A percentile compares a stretch with the other conserved stretches of the same genome.
These are phyloP conservation scores for Halcyon malimbica DNA, from an alignment of 2,113 vertebrate genomes.

Conservation along the genomic window DNA sequence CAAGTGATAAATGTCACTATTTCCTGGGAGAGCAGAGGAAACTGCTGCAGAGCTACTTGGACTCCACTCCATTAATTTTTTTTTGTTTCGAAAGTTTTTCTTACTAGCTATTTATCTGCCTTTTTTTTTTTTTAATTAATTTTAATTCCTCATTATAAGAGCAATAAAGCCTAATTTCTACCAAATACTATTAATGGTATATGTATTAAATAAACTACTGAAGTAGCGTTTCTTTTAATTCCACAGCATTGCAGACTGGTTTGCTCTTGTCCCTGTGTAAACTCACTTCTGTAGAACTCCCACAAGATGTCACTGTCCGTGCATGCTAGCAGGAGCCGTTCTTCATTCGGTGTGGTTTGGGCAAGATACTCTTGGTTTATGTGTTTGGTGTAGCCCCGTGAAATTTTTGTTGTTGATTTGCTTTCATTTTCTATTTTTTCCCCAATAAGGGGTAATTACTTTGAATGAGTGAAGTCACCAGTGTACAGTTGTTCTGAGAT, in stretches of 20 bases:
- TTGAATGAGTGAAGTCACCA: background rate
- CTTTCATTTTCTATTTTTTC: background rate
- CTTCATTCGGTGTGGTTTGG: background rate
- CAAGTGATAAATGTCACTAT: conserved; percentile 15
- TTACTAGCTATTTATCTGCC: conserved; percentile 18
- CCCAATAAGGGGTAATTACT: background rate
- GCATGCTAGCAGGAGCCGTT: background rate
- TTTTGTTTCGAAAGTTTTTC: background rate
- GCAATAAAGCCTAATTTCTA: conserved; percentile 78
- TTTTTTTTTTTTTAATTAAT: background rate
- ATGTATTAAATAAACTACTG: conserved; percentile 46
- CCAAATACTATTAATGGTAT: conserved; percentile 44
- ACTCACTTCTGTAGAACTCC: background rate
- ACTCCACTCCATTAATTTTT: conserved; percentile 26
- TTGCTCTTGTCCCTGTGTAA: background rate
- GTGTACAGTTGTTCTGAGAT: background rate
- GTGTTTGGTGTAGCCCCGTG: background rate
- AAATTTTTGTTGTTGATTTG: background rate
- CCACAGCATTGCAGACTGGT: background rate
- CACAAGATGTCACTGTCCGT: conserved; percentile 66
- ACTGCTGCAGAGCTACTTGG: conserved; percentile 16
- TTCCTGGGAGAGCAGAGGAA: conserved; percentile 60
- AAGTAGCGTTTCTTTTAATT: conserved; percentile 3
- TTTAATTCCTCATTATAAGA: conserved; percentile 68
- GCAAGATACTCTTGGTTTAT: background rate